A percentile compares a stretch with the other conserved stretches of the same genome.
Conservation (phyloP, 2,797 vertebrate species). For the Petrocephalus sullivani region DNA sequence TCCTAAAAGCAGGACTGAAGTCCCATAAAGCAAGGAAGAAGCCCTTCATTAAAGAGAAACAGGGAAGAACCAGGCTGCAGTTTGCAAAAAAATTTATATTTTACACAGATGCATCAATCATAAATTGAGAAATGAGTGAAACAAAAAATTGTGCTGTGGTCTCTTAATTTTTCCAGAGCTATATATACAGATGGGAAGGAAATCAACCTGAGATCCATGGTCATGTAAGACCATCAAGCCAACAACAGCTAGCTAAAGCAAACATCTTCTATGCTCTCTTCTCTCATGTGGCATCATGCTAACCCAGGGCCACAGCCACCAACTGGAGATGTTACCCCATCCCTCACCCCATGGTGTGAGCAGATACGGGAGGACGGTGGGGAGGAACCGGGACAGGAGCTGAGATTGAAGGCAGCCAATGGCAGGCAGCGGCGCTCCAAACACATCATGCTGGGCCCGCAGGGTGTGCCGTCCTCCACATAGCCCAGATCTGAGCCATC, state of each 20-base stretch:
- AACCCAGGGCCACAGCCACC: background rate
- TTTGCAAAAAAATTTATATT: too few species aligned
- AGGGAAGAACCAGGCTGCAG: too few species aligned
- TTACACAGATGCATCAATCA: too few species aligned
- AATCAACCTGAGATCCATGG: background rate
- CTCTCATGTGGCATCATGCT: background rate
- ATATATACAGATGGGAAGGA: background rate
- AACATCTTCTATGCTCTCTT: background rate
- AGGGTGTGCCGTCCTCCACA: constrained; percentile 89
- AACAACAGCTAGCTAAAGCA: background rate
- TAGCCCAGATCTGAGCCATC: constrained; percentile 89
- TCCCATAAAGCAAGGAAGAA: too few species aligned
- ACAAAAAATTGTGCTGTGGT: too few species aligned
- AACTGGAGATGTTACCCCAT: background rate
- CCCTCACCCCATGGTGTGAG: constrained; percentile 83
- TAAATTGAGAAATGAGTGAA: too few species aligned
- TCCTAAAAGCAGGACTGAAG: too few species aligned
- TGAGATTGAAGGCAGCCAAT: constrained; percentile 85
- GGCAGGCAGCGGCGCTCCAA: constrained; percentile 84
- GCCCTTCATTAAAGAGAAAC: too few species aligned
- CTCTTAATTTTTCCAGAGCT: too few species aligned
- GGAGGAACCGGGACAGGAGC: constrained; percentile 80
- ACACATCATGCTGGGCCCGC: constrained; percentile 95
- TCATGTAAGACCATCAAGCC: background rate
- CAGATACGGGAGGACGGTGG: constrained; percentile 68